These are phyloP conservation scores for Aphelenchoides besseyi DNA, from an alignment of 1,140 invertebrate genomes.

Conservation along the genomic window DNA sequence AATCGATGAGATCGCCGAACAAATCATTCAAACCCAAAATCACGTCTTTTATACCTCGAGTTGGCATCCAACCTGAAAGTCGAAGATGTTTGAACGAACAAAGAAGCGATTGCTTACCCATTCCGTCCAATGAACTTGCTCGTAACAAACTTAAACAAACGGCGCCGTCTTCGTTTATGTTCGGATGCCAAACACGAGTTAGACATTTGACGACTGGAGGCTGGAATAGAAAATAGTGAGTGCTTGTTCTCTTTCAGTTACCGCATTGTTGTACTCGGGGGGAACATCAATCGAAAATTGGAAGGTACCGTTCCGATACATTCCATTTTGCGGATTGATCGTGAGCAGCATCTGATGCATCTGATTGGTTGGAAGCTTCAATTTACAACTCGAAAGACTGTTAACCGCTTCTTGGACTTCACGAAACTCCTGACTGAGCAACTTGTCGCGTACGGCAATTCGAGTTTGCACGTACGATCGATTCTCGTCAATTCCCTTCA, in stretches of 20 bases:
- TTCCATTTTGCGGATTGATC: slow-evolving; percentile 81
- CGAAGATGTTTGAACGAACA: slow-evolving; percentile 17
- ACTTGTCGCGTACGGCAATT: slow-evolving; percentile 77
- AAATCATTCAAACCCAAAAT: slow-evolving; percentile 89
- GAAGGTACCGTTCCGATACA: slow-evolving; percentile 81
- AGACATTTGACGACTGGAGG: slow-evolving; percentile 84
- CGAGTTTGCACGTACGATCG: slow-evolving; percentile 63
- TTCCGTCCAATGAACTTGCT: slow-evolving; percentile 84
- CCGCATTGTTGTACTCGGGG: slow-evolving; percentile 91
- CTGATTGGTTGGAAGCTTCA: slow-evolving; percentile 75
- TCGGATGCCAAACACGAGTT: slow-evolving; percentile 90
- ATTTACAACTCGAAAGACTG: slow-evolving; percentile 73
- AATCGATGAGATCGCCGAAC: slow-evolving; percentile 88
- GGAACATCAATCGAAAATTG: slow-evolving; percentile 79
- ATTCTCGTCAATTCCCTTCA: slow-evolving; percentile 54
- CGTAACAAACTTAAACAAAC: slow-evolving; percentile 85
- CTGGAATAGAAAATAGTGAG: slow-evolving; percentile 64
- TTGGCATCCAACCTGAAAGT: slow-evolving; percentile 79
- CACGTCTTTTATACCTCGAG: slow-evolving; percentile 83
- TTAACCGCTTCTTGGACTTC: slow-evolving; percentile 79
- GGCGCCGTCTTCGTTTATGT: slow-evolving; percentile 82
- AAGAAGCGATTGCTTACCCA: slow-evolving; percentile 66
- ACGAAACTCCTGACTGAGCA: slow-evolving; percentile 80
- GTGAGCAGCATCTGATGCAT: slow-evolving; percentile 77
- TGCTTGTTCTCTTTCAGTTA: too few species aligned